Evolutionary conservation across 2,888 invertebrate genomes (phyloP).

Genomic region (Proisotoma minuta): DNA sequence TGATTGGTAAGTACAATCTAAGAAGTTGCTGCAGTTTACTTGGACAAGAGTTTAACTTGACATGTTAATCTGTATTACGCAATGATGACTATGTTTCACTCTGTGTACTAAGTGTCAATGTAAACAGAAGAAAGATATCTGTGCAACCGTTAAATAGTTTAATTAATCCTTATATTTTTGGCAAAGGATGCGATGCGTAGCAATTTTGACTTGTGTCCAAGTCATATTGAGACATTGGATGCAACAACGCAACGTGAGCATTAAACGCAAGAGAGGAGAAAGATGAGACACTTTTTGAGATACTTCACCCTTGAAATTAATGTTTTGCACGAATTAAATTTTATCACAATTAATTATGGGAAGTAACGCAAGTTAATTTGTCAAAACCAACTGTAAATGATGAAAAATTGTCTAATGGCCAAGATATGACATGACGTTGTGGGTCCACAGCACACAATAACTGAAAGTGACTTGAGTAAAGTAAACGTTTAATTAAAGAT

Average conservation of each 20-base stretch:
- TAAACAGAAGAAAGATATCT: background rate
- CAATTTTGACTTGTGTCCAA: background rate
- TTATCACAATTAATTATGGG: background rate
- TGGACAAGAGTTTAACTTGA: background rate
- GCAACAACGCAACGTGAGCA: background rate
- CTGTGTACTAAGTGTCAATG: background rate
- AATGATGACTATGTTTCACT: background rate
- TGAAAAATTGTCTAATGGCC: no score
- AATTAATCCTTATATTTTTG: background rate
- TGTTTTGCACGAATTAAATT: background rate
- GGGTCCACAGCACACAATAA: no score
- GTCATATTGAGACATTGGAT: background rate
- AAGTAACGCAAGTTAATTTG: background rate
- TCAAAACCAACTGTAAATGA: slow-evolving; percentile 2
- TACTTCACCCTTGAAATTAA: slow-evolving; percentile 1
- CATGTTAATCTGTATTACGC: background rate
- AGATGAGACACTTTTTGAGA: background rate
- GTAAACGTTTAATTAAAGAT: no score
- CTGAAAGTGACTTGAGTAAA: no score
- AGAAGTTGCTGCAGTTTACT: background rate
- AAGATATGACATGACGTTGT: no score
- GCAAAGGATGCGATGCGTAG: background rate
- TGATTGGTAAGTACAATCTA: no score
- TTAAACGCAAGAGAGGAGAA: background rate
- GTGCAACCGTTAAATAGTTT: background rate